These are phyloP conservation scores for Pycnomerus fuliginosus DNA, from an alignment of 2,888 invertebrate species.

Conservation along the genomic window DNA sequence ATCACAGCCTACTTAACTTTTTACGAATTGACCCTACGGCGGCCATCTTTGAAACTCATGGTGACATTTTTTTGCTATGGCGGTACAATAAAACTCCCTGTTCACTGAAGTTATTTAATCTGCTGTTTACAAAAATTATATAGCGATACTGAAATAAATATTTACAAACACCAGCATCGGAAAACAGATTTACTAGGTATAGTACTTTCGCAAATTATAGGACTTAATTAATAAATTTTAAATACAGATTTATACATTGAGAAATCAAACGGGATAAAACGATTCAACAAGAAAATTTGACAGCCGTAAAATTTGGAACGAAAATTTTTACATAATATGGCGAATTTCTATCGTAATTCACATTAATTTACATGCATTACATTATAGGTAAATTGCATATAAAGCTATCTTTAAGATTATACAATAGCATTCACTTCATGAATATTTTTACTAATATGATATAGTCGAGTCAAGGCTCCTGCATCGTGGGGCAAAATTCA, in stretches of 20 bases:
- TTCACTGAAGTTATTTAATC: too few species aligned
- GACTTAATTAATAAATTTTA: constrained; percentile 6
- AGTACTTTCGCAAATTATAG: constrained; percentile 20
- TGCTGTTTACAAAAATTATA: too few species aligned
- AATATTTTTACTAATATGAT: constrained; percentile 17
- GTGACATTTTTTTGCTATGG: too few species aligned
- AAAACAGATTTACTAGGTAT: too few species aligned
- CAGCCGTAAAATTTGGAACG: constrained; percentile 5
- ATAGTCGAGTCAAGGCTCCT: constrained; percentile 20
- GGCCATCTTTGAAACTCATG: too few species aligned
- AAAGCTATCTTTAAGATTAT: constrained; percentile 19
- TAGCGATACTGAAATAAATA: too few species aligned
- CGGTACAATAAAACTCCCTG: too few species aligned
- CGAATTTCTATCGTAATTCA: constrained; percentile 18
- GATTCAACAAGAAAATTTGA: constrained; percentile 1
- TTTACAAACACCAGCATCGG: too few species aligned
- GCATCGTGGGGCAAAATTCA: constrained; percentile 1
- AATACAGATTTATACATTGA: background rate
- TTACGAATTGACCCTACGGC: too few species aligned
- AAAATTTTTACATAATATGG: constrained; percentile 14
- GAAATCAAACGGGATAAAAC: background rate
- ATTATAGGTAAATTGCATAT: constrained; percentile 18
- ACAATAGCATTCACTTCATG: constrained; percentile 18
- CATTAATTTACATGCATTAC: constrained; percentile 20
- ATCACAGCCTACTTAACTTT: too few species aligned